These are phyloP conservation scores for Tyrophagus putrescentiae DNA, from an alignment of 1,140 invertebrate species.

Conservation along the genomic window DNA sequence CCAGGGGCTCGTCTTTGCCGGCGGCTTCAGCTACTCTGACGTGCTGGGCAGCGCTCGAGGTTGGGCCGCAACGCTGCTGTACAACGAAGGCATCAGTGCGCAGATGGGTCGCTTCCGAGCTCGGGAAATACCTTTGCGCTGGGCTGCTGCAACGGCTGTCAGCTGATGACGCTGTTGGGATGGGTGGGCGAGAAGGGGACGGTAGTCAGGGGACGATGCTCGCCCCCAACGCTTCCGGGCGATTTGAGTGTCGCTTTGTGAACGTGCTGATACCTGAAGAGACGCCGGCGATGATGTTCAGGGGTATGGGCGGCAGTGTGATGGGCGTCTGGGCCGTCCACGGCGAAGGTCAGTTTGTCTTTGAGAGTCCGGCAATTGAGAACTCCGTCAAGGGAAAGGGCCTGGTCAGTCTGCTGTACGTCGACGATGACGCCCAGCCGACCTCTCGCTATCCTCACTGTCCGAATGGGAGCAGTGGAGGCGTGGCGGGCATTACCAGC, in stretches of 20 bases:
- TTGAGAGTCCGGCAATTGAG: slow-evolving; percentile 38
- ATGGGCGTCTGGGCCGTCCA: slow-evolving; percentile 94
- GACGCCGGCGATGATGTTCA: slow-evolving; percentile 64
- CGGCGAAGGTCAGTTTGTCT: slow-evolving; percentile 67
- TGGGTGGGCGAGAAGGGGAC: slow-evolving; percentile 33
- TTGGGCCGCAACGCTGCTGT: slow-evolving; percentile 81
- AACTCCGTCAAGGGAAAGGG: slow-evolving; percentile 42
- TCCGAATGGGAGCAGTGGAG: slow-evolving; percentile 73
- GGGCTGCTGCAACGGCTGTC: slow-evolving; percentile 94
- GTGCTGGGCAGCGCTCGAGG: slow-evolving; percentile 88
- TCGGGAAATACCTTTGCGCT: slow-evolving; percentile 77
- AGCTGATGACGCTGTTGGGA: slow-evolving; percentile 64
- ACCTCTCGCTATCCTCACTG: slow-evolving; percentile 71
- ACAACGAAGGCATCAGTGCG: slow-evolving; percentile 45
- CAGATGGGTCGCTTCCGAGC: slow-evolving; percentile 57
- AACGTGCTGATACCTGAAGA: slow-evolving; percentile 54
- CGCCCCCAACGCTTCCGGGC: slow-evolving; percentile 68
- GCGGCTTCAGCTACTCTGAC: slow-evolving; percentile 95
- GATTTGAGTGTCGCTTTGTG: slow-evolving; percentile 80
- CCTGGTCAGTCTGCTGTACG: slow-evolving; percentile 61
- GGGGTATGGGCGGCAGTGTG: slow-evolving; percentile 62
- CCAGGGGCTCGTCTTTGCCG: slow-evolving; percentile 79
- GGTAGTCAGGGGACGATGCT: slow-evolving; percentile 49
- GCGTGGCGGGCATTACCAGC: slow-evolving; percentile 76
- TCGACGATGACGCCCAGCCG: slow-evolving; percentile 56